phyloP scores from a whole-genome alignment of 1,140 invertebrate species.

The Macrotrachela quadricornifera region DNA sequence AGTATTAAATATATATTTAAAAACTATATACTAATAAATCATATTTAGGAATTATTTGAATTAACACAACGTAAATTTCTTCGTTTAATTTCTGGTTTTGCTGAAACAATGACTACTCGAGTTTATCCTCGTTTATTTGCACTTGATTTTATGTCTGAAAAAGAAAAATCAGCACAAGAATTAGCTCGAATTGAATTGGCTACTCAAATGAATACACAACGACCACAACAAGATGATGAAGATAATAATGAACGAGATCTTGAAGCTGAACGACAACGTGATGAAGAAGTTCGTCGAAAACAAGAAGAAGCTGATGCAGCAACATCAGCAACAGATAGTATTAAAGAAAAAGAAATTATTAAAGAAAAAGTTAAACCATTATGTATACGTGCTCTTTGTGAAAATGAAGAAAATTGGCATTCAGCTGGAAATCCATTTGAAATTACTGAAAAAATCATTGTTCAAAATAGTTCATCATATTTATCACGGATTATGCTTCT shows the following conservation, averaged over 20 bases:
- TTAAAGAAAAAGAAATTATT: background rate
- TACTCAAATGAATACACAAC: background rate
- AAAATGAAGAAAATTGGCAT: conserved; percentile 10
- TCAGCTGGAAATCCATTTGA: background rate
- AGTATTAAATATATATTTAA: background rate
- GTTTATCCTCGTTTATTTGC: conserved; percentile 11
- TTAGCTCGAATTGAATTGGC: background rate
- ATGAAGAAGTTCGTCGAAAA: background rate
- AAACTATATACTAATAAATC: background rate
- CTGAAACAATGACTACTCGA: conserved; percentile 1
- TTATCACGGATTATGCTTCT: background rate
- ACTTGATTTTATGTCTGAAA: conserved; percentile 8
- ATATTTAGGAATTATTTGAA: conserved; percentile 11
- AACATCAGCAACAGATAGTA: background rate
- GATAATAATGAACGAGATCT: background rate
- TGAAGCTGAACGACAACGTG: background rate
- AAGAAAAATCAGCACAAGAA: background rate
- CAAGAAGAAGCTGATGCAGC: background rate
- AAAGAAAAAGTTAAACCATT: conserved; percentile 1
- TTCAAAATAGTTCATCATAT: background rate
- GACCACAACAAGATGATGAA: background rate
- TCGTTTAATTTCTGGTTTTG: conserved; percentile 9
- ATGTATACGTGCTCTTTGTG: conserved; percentile 10
- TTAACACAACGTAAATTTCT: conserved; percentile 13
- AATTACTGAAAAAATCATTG: background rate